phyloP scores from a whole-genome alignment of 1,140 invertebrate genomes.

The Drosophila nannoptera region DNA sequence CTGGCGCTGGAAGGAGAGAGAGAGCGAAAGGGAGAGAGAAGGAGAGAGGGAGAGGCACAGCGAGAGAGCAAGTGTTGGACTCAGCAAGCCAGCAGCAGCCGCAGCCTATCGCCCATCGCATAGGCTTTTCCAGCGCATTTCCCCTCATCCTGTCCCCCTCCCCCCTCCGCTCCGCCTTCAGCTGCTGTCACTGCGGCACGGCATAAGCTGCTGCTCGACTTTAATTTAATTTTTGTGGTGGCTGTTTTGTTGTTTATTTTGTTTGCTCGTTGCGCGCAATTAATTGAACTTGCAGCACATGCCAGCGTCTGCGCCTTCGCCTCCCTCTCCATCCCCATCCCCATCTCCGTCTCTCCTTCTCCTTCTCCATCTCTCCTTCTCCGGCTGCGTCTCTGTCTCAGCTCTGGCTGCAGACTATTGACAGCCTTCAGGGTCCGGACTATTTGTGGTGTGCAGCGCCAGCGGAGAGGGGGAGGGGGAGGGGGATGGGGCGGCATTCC shows the following conservation, averaged over 20 bases:
- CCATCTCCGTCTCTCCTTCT: conserved; percentile 24
- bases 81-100: background rate
- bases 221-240: conserved; percentile 79
- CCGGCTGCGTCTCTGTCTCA: conserved; percentile 36
- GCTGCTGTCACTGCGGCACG: conserved; percentile 23
- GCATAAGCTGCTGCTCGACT: conserved; percentile 54
- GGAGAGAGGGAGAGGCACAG: background rate
- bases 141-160: no score
- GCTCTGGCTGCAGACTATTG: conserved; percentile 60
- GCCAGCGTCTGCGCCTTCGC: conserved; percentile 17
- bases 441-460: conserved; percentile 3
- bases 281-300: conserved; percentile 76
- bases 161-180: background rate
- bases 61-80: background rate
- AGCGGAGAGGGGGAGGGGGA: background rate
- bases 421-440: conserved; percentile 50
- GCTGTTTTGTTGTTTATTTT: conserved; percentile 55
- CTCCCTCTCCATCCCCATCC: no score
- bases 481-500: background rate
- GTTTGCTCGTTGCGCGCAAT: conserved; percentile 76
- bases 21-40: no score
- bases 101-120: background rate
- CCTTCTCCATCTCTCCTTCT: no score
- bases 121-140: background rate
- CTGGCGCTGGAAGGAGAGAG: background rate